A percentile compares a stretch with the other conserved stretches of the same genome.
Conservation (phyloP, 2,797 vertebrate genomes). For the Ctenosaura bakeri region DNA sequence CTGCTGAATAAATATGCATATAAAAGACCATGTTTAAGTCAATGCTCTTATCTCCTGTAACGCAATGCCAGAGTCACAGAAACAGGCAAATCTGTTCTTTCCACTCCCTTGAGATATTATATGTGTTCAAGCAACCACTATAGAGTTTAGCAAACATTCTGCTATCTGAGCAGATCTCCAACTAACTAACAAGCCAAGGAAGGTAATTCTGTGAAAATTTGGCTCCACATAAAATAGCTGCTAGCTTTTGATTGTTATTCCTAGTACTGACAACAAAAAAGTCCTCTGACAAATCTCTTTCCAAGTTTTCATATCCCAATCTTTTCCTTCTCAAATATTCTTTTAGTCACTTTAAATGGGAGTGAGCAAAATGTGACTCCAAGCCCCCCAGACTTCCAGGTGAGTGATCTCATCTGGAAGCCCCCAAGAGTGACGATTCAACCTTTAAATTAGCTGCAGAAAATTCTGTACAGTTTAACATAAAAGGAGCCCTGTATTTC, state of each 20-base stretch:
- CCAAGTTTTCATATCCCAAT: background rate
- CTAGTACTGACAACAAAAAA: background rate
- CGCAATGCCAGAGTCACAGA: background rate
- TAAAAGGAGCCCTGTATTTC: too few relatives aligned
- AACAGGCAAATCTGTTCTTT: background rate
- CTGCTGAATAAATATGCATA: background rate
- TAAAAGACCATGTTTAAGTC: background rate
- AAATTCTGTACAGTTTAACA: too few relatives aligned
- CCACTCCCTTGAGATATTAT: background rate
- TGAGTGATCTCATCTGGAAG: too few relatives aligned
- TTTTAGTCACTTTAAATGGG: too few relatives aligned
- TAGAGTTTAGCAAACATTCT: constrained; percentile 26
- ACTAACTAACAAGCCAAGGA: constrained; percentile 10
- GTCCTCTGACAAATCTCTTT: background rate
- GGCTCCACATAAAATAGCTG: constrained; percentile 10
- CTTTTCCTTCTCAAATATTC: background rate
- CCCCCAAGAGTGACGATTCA: too few relatives aligned
- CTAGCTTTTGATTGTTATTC: background rate
- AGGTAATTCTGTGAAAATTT: constrained; percentile 20
- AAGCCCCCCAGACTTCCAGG: too few relatives aligned
- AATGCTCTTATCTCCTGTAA: constrained; percentile 1
- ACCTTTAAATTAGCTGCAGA: too few relatives aligned
- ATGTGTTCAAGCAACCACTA: background rate
- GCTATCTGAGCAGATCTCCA: constrained; percentile 10
- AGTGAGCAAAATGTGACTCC: too few relatives aligned